Conservation (phyloP, 2,888 invertebrate species). For the Slavum lentiscoides region DNA sequence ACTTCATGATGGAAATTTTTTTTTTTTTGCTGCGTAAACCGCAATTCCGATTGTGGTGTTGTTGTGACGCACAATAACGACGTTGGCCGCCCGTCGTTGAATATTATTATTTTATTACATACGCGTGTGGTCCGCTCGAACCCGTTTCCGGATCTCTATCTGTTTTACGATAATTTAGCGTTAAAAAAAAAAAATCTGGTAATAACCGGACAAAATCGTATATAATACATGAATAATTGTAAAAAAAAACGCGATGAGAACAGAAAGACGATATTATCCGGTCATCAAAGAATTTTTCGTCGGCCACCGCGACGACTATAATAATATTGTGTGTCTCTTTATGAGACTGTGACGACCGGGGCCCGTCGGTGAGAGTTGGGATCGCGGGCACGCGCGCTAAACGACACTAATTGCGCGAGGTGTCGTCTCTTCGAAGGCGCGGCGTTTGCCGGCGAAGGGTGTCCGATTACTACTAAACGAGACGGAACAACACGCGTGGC, state of each 20-base stretch:
- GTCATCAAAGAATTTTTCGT: background rate
- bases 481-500: no score
- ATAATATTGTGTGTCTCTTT: no score
- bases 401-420: slow-evolving; percentile 48
- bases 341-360: no score
- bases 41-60: no score
- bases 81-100: no score
- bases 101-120: no score
- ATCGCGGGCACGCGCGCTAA: slow-evolving; percentile 12
- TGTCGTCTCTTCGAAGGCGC: slow-evolving; percentile 19
- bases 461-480: slow-evolving; percentile 32
- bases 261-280: background rate
- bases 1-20: no score
- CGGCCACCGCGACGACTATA: no score
- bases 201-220: no score
- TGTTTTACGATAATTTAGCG: background rate
- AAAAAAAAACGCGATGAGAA: background rate
- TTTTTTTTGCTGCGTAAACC: no score
- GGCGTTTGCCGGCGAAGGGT: slow-evolving; percentile 13
- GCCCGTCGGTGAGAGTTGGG: no score
- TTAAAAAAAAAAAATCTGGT: background rate
- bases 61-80: no score
- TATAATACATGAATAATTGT: background rate
- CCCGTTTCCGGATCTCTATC: background rate
- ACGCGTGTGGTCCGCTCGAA: slow-evolving; percentile 5